These are phyloP conservation scores for Xyliphius kryptos DNA, from an alignment of 2,113 vertebrate species.

Conservation along the genomic window DNA sequence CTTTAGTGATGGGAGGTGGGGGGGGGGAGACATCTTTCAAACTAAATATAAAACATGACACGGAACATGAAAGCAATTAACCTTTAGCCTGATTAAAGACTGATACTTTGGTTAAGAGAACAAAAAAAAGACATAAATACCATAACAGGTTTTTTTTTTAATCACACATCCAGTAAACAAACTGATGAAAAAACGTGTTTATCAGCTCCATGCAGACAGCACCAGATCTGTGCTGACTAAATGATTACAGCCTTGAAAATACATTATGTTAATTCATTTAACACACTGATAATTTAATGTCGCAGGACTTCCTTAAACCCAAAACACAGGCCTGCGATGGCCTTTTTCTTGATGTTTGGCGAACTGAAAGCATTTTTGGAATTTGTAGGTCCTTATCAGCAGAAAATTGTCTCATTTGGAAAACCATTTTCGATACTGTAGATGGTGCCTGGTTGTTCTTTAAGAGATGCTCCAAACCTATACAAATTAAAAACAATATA, in stretches of 20 bases:
- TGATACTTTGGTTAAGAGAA: background rate
- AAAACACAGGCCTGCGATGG: too few relatives aligned
- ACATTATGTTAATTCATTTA: background rate
- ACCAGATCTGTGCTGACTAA: background rate
- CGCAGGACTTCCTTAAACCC: background rate
- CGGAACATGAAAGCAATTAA: slow-evolving; percentile 13
- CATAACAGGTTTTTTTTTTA: background rate
- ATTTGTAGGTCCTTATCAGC: too few relatives aligned
- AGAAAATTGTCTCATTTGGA: too few relatives aligned
- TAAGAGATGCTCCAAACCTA: too few relatives aligned
- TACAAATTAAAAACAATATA: too few relatives aligned
- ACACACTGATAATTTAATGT: background rate
- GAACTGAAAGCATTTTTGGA: too few relatives aligned
- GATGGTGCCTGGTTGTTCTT: too few relatives aligned
- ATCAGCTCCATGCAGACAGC: background rate
- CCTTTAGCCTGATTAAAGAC: background rate
- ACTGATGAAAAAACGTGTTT: background rate
- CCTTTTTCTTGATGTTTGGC: too few relatives aligned
- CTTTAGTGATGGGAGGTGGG: too few relatives aligned
- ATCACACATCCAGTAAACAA: background rate
- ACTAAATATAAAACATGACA: background rate
- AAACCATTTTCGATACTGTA: too few relatives aligned
- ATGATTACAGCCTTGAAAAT: background rate
- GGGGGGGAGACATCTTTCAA: too few relatives aligned
- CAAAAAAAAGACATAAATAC: background rate